These are phyloP conservation scores for Eupithecia inturbata DNA, from an alignment of 2,888 invertebrate species.

Conservation along the genomic window DNA sequence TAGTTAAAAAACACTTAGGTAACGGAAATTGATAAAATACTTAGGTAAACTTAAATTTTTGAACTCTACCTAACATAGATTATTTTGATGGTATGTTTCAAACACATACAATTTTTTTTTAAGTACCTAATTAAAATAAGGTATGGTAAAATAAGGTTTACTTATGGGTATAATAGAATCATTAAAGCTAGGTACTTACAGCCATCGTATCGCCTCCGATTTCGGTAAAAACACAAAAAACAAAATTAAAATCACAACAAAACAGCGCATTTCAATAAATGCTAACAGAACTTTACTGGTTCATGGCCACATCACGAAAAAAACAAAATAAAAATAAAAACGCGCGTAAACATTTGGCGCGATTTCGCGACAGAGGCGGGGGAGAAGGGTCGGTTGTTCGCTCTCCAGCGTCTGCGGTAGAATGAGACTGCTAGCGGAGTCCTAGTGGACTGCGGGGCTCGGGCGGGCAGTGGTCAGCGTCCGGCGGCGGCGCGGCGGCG, in stretches of 20 bases:
- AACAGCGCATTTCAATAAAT: conserved; percentile 75
- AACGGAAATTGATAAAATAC: not conserved
- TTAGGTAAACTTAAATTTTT: not conserved
- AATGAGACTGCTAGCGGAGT: conserved; percentile 57
- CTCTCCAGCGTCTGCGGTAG: conserved; percentile 66
- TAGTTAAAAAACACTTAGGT: too few species aligned
- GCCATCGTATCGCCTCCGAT: conserved; percentile 79
- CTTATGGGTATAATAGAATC: not conserved
- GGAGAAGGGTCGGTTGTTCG: conserved; percentile 55
- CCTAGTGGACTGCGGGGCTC: conserved; percentile 55
- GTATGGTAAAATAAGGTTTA: not conserved
- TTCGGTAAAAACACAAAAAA: conserved; percentile 80
- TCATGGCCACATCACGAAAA: conserved; percentile 33
- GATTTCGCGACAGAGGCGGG: conserved; percentile 54
- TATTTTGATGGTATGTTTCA: too few species aligned
- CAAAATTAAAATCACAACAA: conserved; percentile 73
- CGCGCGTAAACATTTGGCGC: conserved; percentile 70
- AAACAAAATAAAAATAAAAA: conserved; percentile 41
- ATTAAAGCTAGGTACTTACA: conserved; percentile 67
- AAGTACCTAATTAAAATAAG: too few species aligned
- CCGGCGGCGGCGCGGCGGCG: not conserved
- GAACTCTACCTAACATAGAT: not conserved
- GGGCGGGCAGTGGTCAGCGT: conserved; percentile 67
- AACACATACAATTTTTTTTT: too few species aligned
- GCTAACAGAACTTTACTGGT: conserved; percentile 35